phyloP scores from a whole-genome alignment of 2,797 vertebrate genomes.

The Acanthornis magna region DNA sequence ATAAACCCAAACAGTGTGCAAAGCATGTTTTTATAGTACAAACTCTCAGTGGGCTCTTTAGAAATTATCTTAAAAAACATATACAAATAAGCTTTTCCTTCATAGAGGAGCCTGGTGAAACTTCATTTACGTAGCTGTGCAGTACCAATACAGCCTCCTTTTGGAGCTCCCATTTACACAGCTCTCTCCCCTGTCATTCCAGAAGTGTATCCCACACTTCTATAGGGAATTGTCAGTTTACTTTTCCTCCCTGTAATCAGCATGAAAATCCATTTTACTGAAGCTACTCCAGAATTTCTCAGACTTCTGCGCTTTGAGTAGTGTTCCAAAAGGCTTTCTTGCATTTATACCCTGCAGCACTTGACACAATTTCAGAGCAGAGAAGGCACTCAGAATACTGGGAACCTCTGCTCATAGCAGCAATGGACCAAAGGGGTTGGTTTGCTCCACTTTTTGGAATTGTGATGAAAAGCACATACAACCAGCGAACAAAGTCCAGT shows the following conservation, averaged over 20 bases:
- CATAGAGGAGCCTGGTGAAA: not conserved
- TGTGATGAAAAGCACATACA: not conserved
- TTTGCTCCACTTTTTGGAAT: not conserved
- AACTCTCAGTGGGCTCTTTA: not conserved
- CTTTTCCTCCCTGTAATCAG: not conserved
- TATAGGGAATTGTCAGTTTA: not conserved
- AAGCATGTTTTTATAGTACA: not conserved
- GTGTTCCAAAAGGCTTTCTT: not conserved
- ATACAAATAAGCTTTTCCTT: not conserved
- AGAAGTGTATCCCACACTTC: not conserved
- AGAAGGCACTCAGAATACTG: not conserved
- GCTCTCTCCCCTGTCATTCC: not conserved
- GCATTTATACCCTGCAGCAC: not conserved
- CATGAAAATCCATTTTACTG: not conserved
- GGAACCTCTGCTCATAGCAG: not conserved
- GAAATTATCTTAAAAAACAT: not conserved
- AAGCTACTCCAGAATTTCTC: not conserved
- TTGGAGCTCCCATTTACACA: not conserved
- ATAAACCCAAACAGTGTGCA: accelerated
- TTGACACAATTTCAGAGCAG: not conserved
- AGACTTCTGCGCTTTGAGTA: not conserved
- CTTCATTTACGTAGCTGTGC: not conserved
- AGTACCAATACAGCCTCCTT: not conserved
- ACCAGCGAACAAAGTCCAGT: not conserved
- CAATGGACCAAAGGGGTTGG: not conserved